Percentiles rank a stretch among this genome's conserved stretches.
Evolutionary conservation across 2,797 vertebrate species (phyloP).

Genomic region (Coccyzus lansbergi): DNA sequence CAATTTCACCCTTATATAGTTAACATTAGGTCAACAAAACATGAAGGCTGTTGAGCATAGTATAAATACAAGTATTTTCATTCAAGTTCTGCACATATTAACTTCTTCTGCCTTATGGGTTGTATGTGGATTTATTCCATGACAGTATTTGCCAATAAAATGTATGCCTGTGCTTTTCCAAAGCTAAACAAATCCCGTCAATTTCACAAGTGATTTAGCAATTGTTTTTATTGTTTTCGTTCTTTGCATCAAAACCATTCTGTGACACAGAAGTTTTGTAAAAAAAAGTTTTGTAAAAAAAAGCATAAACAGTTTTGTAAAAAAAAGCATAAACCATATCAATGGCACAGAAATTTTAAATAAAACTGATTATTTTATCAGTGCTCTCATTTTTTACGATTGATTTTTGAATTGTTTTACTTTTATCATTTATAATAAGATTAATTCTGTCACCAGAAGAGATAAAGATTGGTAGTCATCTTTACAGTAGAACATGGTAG

Average conservation of each 20-base stretch:
- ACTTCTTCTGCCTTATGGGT: background rate
- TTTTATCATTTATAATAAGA: background rate
- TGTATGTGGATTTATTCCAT: background rate
- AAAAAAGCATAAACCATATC: background rate
- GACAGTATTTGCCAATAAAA: background rate
- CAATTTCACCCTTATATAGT: background rate
- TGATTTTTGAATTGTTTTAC: constrained; percentile 9
- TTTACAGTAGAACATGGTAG: background rate
- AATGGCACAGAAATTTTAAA: background rate
- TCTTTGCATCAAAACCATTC: background rate
- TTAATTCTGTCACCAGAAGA: background rate
- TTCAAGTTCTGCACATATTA: background rate
- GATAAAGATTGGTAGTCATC: background rate
- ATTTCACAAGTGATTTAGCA: background rate
- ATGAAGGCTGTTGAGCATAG: background rate
- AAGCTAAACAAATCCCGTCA: background rate
- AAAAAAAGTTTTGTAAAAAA: constrained; percentile 15
- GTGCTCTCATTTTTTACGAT: background rate
- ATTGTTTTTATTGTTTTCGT: background rate
- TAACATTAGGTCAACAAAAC: background rate
- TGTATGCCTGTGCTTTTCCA: background rate
- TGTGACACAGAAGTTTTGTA: background rate
- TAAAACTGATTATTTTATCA: background rate
- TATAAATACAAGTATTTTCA: background rate
- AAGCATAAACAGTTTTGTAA: background rate